phyloP scores from a whole-genome alignment of 2,113 vertebrate species.

The Gymnorhina tibicen region DNA sequence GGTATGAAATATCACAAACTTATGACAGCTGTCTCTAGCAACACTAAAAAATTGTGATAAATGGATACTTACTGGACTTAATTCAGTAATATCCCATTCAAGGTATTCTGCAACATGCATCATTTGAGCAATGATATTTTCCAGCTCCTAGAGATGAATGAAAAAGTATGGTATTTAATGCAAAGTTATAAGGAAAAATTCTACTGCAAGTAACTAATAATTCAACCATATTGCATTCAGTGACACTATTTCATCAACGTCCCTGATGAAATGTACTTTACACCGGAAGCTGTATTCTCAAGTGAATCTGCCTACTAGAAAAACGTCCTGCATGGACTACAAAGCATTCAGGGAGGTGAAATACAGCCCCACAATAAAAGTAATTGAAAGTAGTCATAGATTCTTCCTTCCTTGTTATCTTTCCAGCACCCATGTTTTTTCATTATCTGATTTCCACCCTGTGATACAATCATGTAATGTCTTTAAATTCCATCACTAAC shows the following conservation, averaged over 20 bases:
- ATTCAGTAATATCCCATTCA: constrained; percentile 88
- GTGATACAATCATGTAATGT: neutral
- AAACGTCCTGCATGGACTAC: neutral
- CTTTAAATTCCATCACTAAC: neutral
- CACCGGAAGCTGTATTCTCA: neutral
- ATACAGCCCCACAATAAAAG: neutral
- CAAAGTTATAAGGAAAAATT: neutral
- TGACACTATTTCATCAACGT: neutral
- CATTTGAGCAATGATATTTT: constrained; percentile 85
- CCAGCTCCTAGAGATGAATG: constrained; percentile 69
- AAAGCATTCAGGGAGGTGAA: neutral
- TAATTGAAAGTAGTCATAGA: neutral
- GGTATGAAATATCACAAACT: neutral
- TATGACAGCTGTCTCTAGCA: neutral
- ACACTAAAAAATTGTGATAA: neutral
- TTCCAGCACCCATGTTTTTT: neutral
- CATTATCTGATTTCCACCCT: neutral
- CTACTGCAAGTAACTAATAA: neutral
- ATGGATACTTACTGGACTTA: constrained; percentile 83
- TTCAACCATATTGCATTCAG: neutral
- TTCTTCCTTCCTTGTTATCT: neutral
- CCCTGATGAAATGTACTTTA: neutral
- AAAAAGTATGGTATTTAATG: neutral
- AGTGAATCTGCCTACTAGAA: neutral
- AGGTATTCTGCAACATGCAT: constrained; percentile 88